Conservation (phyloP, 2,113 vertebrate genomes). For the Coptodon bakossiorum region DNA sequence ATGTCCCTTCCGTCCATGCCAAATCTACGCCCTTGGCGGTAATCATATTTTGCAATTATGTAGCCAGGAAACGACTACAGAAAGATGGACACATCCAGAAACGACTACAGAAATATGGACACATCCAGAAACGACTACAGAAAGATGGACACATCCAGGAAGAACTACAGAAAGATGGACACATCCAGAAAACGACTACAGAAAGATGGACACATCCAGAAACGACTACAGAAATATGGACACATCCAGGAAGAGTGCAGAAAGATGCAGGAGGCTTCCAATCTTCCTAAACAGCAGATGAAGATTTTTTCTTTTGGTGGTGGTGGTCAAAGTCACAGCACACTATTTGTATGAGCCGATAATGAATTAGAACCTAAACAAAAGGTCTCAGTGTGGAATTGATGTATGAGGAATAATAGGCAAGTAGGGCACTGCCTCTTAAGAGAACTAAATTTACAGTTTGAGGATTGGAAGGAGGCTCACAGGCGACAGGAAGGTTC, state of each 20-base stretch:
- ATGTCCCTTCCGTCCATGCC: accelerated
- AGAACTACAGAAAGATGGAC: too few species aligned
- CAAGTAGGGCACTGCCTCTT: not conserved
- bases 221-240: not conserved
- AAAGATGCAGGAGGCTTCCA: not conserved
- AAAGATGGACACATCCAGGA: not conserved
- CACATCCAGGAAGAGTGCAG: not conserved
- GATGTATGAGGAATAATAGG: conserved; percentile 15
- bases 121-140: accelerated
- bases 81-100: not conserved
- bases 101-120: accelerated
- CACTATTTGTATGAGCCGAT: not conserved
- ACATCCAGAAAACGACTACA: accelerated
- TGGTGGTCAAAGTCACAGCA: not conserved
- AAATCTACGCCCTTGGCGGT: not conserved
- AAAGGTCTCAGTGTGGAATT: not conserved
- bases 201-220: not conserved
- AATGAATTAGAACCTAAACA: not conserved
- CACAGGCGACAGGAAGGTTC: not conserved
- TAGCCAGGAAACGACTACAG: not conserved
- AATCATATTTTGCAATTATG: too few species aligned
- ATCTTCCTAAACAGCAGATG: not conserved
- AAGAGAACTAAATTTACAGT: conserved; percentile 1
- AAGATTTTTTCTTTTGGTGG: not conserved
- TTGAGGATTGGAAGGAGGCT: not conserved